These are phyloP conservation scores for Lepidostoma basale DNA, from an alignment of 1,140 invertebrate genomes.

Conservation along the genomic window DNA sequence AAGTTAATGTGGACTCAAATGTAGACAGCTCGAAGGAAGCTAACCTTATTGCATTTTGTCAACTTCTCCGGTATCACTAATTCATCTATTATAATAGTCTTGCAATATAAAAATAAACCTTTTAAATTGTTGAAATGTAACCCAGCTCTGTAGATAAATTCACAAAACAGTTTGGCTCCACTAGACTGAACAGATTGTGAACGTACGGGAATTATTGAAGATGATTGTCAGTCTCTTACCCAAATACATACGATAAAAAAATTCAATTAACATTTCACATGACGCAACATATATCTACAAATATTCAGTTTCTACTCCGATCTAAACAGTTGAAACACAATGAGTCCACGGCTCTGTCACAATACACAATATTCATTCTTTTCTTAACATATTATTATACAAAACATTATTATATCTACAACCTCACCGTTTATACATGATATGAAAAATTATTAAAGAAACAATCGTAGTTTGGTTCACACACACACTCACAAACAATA, in stretches of 20 bases:
- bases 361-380: neutral
- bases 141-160: no score
- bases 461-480: neutral
- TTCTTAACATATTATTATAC: neutral
- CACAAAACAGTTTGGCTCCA: no score
- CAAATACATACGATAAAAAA: conserved; percentile 33
- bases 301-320: conserved; percentile 14
- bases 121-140: no score
- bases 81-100: no score
- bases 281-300: neutral
- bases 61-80: no score
- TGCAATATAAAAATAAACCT: no score
- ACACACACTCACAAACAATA: no score
- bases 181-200: conserved; percentile 5
- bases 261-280: neutral
- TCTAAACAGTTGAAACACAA: neutral
- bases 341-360: neutral
- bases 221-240: conserved; percentile 47
- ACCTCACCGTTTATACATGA: neutral
- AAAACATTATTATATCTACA: conserved; percentile 5
- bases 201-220: conserved; percentile 24
- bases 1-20: no score
- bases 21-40: no score
- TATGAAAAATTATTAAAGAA: conserved; percentile 4
- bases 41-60: no score